Evolutionary conservation across 1,140 invertebrate species (phyloP).

Genomic region (Callitettix versicolor): DNA sequence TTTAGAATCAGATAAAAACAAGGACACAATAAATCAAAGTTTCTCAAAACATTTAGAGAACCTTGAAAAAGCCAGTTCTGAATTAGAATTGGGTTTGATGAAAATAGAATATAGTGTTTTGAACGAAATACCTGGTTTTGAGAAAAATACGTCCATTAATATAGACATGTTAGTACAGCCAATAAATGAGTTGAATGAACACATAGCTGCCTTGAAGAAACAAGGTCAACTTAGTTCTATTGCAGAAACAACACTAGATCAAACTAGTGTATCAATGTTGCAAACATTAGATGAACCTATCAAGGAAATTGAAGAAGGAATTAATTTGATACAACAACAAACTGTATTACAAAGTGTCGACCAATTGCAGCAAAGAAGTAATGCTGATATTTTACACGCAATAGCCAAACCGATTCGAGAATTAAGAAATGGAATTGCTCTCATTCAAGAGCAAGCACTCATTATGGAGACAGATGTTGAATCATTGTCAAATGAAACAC

Average conservation of each 20-base stretch:
- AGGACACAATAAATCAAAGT: no score
- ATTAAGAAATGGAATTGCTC: slow-evolving; percentile 26
- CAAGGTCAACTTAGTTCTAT: neutral
- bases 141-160: slow-evolving; percentile 5
- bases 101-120: slow-evolving; percentile 20
- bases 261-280: slow-evolving; percentile 22
- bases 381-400: slow-evolving; percentile 24
- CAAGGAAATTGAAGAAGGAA: slow-evolving; percentile 36
- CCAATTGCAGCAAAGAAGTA: slow-evolving; percentile 31
- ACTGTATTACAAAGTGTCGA: slow-evolving; percentile 30
- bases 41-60: slow-evolving; percentile 11
- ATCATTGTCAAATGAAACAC: slow-evolving; percentile 12
- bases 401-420: slow-evolving; percentile 33
- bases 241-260: slow-evolving; percentile 15
- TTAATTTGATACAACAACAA: slow-evolving; percentile 34
- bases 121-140: slow-evolving; percentile 5
- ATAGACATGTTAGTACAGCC: slow-evolving; percentile 37
- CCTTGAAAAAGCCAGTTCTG: slow-evolving; percentile 19
- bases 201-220: slow-evolving; percentile 21
- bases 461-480: slow-evolving; percentile 20
- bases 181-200: slow-evolving; percentile 23
- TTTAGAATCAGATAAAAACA: no score
- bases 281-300: slow-evolving; percentile 35
- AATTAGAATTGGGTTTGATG: slow-evolving; percentile 23
- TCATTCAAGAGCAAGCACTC: slow-evolving; percentile 27